Base-by-base conservation (phyloP, 2,888 invertebrate genomes). In the Keiferia lycopersicella region DNA sequence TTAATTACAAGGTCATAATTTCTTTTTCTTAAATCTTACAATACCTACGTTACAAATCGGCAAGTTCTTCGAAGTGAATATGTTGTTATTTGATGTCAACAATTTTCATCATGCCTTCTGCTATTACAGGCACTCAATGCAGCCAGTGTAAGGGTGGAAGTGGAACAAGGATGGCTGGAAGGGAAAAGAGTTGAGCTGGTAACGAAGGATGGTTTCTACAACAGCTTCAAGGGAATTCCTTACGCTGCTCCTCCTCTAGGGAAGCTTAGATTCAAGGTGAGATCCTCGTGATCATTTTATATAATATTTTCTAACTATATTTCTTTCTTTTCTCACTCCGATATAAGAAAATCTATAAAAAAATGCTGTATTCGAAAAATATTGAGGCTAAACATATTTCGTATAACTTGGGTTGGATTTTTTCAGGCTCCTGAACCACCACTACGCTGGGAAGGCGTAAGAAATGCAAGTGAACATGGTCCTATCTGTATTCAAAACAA, bases 241-340 rank as follows among this genome's bases (percentile, higher is more conserved):
- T 93, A 88, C 60, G 93, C 92, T 0, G 75, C 81, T 58, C 88
- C 93, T 1, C 92, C 92, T 0, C 18, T 92, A 0, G 87, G 86
- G n/a, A 73, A 87, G 45, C 78, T 92, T 0, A 76, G 92, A 71
- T 93, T 92, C 68, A 83, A 91, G 87, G 92, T 92, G 72, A 67
- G 1, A 59, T 68, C 60, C 45, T 30, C 7, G n/a, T n/a, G n/a
- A n/a, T n/a, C n/a, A n/a, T n/a, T n/a, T n/a, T n/a, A n/a, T n/a
- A n/a, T n/a, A n/a, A n/a, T n/a, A n/a, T n/a, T n/a, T n/a, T n/a
- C n/a, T n/a, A n/a, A n/a, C n/a, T 18, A 16, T 20, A 39, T 8
- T 11, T 39, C 39, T 39, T 12, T 39, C 26, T 26, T 26, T 26
- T 26, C 26, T 4, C 26, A n/a, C n/a, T n/a, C n/a, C n/a, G n/a